Conservation (phyloP, 2,113 vertebrate species). For the Anas platyrhynchos region DNA sequence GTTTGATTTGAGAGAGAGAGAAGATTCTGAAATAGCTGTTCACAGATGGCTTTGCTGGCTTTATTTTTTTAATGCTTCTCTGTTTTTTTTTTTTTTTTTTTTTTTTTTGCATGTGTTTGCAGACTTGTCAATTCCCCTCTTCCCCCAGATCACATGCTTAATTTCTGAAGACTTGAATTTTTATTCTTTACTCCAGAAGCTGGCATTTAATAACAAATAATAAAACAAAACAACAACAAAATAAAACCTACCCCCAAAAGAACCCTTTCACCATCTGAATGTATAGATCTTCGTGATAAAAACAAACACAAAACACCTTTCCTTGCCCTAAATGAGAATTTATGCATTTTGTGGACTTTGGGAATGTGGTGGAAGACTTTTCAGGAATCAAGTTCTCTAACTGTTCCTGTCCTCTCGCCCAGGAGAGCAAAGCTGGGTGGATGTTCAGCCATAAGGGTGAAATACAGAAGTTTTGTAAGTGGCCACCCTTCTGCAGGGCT, state of each 20-base stretch:
- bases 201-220: not conserved
- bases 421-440: not conserved
- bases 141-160: constrained; percentile 1
- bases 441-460: not conserved
- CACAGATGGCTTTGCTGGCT: constrained; percentile 64
- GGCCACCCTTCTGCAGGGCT: not conserved
- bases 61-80: constrained; percentile 20
- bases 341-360: not conserved
- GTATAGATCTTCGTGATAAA: not conserved
- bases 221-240: not conserved
- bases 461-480: not conserved
- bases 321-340: not conserved
- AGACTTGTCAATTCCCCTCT: constrained; percentile 38
- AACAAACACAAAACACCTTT: not conserved
- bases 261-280: not conserved
- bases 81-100: not conserved
- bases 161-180: not conserved
- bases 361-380: not conserved
- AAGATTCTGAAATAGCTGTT: constrained; percentile 63
- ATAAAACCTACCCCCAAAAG: not conserved
- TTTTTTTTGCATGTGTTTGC: constrained; percentile 49
- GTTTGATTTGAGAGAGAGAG: constrained; percentile 75
- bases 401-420: accelerated
- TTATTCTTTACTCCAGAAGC: not conserved
- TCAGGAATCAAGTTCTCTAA: not conserved